Evolutionary conservation across 2,888 invertebrate genomes (phyloP), one percentile per base, ranked within the genome.

Genomic region (Tuta absoluta): DNA sequence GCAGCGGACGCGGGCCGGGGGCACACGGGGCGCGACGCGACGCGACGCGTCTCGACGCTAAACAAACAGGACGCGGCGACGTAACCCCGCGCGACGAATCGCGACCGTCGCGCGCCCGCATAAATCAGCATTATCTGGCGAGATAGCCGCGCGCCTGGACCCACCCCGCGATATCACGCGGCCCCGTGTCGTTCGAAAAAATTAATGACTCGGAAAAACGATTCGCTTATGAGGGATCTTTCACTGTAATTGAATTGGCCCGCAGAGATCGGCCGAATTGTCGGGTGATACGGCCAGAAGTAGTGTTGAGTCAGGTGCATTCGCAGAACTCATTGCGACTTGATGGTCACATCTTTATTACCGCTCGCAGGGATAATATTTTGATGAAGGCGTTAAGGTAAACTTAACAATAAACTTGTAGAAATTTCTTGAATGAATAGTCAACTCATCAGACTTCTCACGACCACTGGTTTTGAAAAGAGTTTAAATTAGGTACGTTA

Each of bases 191-290:
- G 90, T 91, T 91, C 85, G 88, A 89, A 91, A 91, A 91, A 91
- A 90, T 91, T 91, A 91, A 91, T 91, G 91, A 89, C 90, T 84
- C 89, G 91, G 91, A 91, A 91, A 91, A 91, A 91, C 91, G 91
- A 91, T 91, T 90, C 91, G 90, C 91, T 91, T 91, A 91, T 91
- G 91, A 91, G 91, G 90, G 91, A 91, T 91, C 89, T 89, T 89
- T 89, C 89, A 86, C 85, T 91, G 89, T 91, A 91, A 91, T 91
- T 91, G 91, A 91, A 91, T 91, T 91, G 90, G 84, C 77, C 90
- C 87, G 75, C 84, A 84, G 89, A 90, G 89, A 88, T 87, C 80
- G 78, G 78, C 79, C 75, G 84, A 83, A 85, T 86, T 83, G 87
- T 87, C 81, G 78, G 75, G 75, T 80, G 76, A 80, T 81, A 79